These are phyloP conservation scores for Temnothorax unifasciatus DNA, from an alignment of 2,888 invertebrate species.

Conservation along the genomic window DNA sequence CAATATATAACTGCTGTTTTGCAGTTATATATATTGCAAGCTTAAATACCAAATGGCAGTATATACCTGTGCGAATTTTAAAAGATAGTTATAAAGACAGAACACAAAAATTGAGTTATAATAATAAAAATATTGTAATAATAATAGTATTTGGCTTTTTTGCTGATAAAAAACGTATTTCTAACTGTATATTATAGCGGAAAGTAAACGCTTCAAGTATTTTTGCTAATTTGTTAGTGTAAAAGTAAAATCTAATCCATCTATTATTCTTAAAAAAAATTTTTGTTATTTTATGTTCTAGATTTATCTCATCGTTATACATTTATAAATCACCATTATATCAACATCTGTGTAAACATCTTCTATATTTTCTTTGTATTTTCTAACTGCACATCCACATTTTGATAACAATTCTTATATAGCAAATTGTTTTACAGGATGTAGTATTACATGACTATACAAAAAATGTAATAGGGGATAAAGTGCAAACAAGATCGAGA, in stretches of 20 bases:
- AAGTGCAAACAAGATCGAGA: background rate
- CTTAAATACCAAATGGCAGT: background rate
- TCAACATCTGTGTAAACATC: no score
- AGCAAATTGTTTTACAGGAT: background rate
- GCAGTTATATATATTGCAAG: background rate
- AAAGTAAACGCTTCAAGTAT: background rate
- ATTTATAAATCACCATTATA: background rate
- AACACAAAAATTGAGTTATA: background rate
- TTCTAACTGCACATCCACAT: background rate
- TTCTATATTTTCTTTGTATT: background rate
- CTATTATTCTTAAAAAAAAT: background rate
- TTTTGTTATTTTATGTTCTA: background rate
- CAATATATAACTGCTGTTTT: no score
- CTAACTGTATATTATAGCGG: background rate
- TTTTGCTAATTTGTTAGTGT: background rate
- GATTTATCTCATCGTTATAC: no score
- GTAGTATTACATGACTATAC: background rate
- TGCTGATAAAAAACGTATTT: background rate
- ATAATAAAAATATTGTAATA: background rate
- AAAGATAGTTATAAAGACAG: background rate
- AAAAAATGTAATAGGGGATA: slow-evolving; percentile 7
- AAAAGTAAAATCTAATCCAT: background rate
- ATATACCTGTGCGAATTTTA: background rate
- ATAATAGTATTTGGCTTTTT: background rate
- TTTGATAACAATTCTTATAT: background rate